A percentile compares a stretch with the other conserved stretches of the same genome.
phyloP scores from a whole-genome alignment of 2,113 vertebrate species.

The Vimba vimba region DNA sequence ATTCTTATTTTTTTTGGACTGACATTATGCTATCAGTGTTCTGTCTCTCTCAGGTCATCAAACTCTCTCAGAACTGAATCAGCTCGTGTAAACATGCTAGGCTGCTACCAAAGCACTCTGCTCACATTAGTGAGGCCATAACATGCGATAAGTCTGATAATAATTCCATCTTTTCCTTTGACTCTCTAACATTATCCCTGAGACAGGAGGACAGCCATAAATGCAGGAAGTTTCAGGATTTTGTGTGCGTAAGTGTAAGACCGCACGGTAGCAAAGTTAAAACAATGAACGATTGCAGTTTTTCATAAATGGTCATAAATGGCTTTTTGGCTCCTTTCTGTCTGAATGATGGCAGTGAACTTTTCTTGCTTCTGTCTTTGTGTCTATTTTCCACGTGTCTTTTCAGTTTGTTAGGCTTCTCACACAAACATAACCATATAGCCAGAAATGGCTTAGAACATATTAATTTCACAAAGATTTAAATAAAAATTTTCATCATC shows the following conservation, averaged over 20 bases:
- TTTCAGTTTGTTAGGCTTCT: background rate
- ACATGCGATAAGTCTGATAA: constrained; percentile 41
- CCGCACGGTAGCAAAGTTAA: background rate
- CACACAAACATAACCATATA: background rate
- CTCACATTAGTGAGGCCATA: constrained; percentile 51
- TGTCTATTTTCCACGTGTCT: background rate
- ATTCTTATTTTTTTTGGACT: background rate
- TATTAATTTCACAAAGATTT: constrained; percentile 49
- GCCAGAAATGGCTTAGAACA: background rate
- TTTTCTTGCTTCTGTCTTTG: background rate
- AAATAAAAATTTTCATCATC: background rate
- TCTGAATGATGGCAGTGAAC: background rate
- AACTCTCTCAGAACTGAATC: constrained; percentile 9
- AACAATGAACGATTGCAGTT: background rate
- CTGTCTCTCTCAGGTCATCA: constrained; percentile 32
- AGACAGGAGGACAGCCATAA: constrained; percentile 40
- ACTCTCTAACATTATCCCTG: constrained; percentile 27
- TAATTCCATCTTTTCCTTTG: background rate
- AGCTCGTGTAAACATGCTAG: constrained; percentile 38
- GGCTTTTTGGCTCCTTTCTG: constrained; percentile 22
- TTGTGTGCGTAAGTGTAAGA: background rate
- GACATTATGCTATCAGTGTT: constrained; percentile 3
- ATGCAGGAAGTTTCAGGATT: constrained; percentile 24
- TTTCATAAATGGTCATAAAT: constrained; percentile 24
- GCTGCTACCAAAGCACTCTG: constrained; percentile 51